Conservation (phyloP, 1,140 invertebrate genomes). For the Pogonomyrmex californicus region DNA sequence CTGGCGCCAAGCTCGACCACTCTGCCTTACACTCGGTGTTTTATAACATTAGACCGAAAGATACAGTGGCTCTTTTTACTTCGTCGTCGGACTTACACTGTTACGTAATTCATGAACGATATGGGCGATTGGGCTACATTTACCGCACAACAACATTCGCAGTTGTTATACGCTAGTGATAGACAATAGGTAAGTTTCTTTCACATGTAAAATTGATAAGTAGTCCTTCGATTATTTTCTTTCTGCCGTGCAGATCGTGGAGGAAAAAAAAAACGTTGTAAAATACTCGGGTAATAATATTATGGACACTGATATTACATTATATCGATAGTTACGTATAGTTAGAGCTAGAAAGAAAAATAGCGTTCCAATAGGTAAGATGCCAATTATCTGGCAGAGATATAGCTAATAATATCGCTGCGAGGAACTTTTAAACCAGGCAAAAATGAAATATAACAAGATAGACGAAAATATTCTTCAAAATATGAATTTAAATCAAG, state of each 20-base stretch:
- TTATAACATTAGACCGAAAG: slow-evolving; percentile 4
- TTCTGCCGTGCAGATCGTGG: not conserved
- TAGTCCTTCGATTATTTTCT: not conserved
- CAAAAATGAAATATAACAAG: not conserved
- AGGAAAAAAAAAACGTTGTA: not conserved
- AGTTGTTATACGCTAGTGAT: not conserved
- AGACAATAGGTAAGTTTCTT: not conserved
- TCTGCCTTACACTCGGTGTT: not conserved
- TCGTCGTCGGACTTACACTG: slow-evolving; percentile 18
- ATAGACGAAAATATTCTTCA: not conserved
- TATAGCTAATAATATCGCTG: not conserved
- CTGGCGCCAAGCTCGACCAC: not conserved
- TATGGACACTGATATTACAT: not conserved
- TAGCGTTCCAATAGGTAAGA: not conserved
- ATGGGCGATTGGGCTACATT: slow-evolving; percentile 1
- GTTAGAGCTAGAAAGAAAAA: not conserved
- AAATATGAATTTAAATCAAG: not conserved
- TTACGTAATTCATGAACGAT: slow-evolving; percentile 20
- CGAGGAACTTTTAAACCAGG: not conserved
- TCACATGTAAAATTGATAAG: not conserved
- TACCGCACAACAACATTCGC: slow-evolving; percentile 5
- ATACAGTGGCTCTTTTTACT: not conserved
- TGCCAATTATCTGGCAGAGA: not conserved
- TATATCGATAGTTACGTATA: not conserved
- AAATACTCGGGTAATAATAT: slow-evolving; percentile 20